These are phyloP conservation scores for Cisticola juncidis DNA, from an alignment of 2,113 vertebrate species.

Conservation along the genomic window DNA sequence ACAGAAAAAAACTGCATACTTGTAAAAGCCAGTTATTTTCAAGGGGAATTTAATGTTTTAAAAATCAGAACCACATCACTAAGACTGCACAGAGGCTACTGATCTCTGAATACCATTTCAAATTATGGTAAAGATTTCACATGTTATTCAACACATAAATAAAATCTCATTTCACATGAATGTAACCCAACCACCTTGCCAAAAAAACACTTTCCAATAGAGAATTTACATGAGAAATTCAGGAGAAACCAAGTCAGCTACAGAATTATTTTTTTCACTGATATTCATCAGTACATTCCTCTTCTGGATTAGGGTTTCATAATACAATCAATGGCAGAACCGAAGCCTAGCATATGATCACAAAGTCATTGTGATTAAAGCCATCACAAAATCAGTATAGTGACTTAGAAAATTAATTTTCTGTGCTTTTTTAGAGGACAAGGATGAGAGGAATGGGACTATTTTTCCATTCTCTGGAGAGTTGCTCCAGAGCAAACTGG, in stretches of 20 bases:
- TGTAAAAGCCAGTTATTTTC: not conserved
- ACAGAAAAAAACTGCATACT: not conserved
- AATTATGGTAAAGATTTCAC: not conserved
- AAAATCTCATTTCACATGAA: not conserved
- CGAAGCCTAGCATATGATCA: not conserved
- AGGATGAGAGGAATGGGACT: not conserved
- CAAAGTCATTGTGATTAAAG: not conserved
- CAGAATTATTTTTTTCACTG: not conserved
- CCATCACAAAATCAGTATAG: not conserved
- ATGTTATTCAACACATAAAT: not conserved
- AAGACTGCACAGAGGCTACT: not conserved
- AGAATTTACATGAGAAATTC: not conserved
- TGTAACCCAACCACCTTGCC: not conserved
- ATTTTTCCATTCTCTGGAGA: not conserved
- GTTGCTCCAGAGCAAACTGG: not conserved
- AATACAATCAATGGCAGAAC: not conserved
- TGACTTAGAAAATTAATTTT: not conserved
- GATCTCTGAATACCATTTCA: not conserved
- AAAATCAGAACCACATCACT: not conserved
- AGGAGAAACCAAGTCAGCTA: not conserved
- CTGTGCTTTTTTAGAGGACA: not conserved
- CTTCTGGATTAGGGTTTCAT: not conserved
- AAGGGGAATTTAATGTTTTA: not conserved
- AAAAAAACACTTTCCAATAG: not conserved
- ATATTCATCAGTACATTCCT: not conserved